Evolutionary conservation across 2,888 invertebrate genomes (phyloP).

Genomic region (Caenorhabditis panamensis): DNA sequence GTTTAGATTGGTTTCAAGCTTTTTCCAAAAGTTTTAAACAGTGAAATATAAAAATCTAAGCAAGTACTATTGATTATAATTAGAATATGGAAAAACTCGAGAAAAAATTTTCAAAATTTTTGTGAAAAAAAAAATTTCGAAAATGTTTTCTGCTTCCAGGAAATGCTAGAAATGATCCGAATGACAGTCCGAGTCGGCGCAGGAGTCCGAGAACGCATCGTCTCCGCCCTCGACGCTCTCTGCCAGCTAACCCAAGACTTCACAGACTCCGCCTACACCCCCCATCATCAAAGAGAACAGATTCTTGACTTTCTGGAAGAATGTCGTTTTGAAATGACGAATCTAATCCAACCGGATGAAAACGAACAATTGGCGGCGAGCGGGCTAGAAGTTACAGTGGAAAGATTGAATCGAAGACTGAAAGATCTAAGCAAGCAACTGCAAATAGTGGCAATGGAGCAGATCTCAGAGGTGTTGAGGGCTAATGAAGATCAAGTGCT

Average conservation of each 20-base stretch:
- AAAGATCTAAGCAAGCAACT: constrained; percentile 82
- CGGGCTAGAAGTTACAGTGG: constrained; percentile 80
- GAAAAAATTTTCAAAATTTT: no score
- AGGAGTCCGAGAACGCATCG: constrained; percentile 88
- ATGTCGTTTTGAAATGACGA: constrained; percentile 91
- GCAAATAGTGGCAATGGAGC: constrained; percentile 83
- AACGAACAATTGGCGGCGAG: constrained; percentile 64
- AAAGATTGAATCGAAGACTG: constrained; percentile 78
- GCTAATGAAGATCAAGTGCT: constrained; percentile 83
- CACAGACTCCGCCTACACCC: constrained; percentile 95
- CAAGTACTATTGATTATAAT: no score
- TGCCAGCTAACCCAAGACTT: constrained; percentile 90
- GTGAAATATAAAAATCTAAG: no score
- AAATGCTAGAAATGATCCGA: constrained; percentile 90
- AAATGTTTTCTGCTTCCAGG: constrained; percentile 81
- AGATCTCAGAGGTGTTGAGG: constrained; percentile 82
- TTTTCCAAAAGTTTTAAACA: no score
- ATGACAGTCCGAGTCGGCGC: constrained; percentile 87
- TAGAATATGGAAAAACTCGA: no score
- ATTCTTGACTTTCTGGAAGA: constrained; percentile 91
- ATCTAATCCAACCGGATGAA: constrained; percentile 86
- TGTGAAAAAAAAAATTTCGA: no score
- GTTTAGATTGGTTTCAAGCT: no score
- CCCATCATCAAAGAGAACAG: constrained; percentile 95
- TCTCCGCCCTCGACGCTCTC: constrained; percentile 91